phyloP scores from a whole-genome alignment of 2,888 invertebrate genomes.

The Netelia melanura region DNA sequence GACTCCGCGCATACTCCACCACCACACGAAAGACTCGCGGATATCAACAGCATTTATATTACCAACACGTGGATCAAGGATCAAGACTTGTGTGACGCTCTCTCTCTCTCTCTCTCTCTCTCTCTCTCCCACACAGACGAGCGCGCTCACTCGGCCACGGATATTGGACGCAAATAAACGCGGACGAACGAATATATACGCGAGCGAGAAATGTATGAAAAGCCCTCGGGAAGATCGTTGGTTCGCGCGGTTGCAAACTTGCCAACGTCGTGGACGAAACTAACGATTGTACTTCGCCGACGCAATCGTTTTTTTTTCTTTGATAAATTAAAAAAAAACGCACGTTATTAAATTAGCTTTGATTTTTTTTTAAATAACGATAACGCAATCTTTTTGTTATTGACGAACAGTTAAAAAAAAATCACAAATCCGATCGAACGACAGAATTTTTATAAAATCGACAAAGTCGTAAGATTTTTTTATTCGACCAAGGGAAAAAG shows the following conservation, averaged over 20 bases:
- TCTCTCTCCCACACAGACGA: constrained; percentile 4
- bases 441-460: too few relatives aligned
- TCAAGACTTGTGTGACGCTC: constrained; percentile 29
- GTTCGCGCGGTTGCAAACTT: constrained; percentile 19
- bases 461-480: too few relatives aligned
- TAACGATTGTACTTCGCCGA: neutral
- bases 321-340: neutral
- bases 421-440: too few relatives aligned
- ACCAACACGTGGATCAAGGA: constrained; percentile 54
- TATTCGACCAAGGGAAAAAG: too few relatives aligned
- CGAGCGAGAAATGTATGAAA: neutral
- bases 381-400: too few relatives aligned
- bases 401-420: too few relatives aligned
- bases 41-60: constrained; percentile 22
- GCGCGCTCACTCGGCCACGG: constrained; percentile 45
- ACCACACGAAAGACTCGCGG: constrained; percentile 6
- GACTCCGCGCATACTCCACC: constrained; percentile 46
- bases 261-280: constrained; percentile 32
- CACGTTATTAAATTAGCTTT: too few relatives aligned
- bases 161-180: constrained; percentile 65
- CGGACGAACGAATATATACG: constrained; percentile 41
- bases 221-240: constrained; percentile 41
- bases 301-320: neutral
- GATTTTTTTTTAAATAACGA: too few relatives aligned
- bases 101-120: neutral